A percentile compares a stretch with the other conserved stretches of the same genome.
These are phyloP conservation scores for Auanema sp. DNA, from an alignment of 2,888 invertebrate species.

Conservation along the genomic window DNA sequence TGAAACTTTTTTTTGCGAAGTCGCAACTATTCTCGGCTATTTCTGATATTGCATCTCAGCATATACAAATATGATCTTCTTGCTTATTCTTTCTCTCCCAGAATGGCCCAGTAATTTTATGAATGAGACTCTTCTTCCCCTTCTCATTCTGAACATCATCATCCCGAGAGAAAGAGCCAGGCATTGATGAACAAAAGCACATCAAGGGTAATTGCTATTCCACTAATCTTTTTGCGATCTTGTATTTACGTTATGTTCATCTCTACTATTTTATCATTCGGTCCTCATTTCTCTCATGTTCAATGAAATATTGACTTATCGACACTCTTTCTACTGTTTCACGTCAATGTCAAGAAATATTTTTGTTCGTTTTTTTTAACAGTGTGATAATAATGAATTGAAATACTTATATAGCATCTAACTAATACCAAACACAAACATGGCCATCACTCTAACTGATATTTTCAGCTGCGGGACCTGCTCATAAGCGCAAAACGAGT, in stretches of 20 bases:
- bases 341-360: neutral
- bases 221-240: conserved; percentile 1
- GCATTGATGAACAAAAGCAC: neutral
- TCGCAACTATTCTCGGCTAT: too few species aligned
- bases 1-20: too few species aligned
- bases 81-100: conserved; percentile 5
- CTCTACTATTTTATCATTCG: neutral
- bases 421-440: too few species aligned
- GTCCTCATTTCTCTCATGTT: neutral
- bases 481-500: neutral
- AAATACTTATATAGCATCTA: neutral
- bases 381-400: neutral
- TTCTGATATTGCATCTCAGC: too few species aligned
- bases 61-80: conserved; percentile 1
- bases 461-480: too few species aligned
- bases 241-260: neutral
- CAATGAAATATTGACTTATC: neutral
- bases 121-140: conserved; percentile 9
- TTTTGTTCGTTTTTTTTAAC: neutral
- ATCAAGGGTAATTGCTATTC: neutral
- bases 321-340: neutral
- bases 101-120: conserved; percentile 9
- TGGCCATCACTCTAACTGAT: too few species aligned
- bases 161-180: neutral
- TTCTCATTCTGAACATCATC: neutral